Conservation (phyloP, 1,140 invertebrate genomes). For the Apocrypta bakeri region DNA sequence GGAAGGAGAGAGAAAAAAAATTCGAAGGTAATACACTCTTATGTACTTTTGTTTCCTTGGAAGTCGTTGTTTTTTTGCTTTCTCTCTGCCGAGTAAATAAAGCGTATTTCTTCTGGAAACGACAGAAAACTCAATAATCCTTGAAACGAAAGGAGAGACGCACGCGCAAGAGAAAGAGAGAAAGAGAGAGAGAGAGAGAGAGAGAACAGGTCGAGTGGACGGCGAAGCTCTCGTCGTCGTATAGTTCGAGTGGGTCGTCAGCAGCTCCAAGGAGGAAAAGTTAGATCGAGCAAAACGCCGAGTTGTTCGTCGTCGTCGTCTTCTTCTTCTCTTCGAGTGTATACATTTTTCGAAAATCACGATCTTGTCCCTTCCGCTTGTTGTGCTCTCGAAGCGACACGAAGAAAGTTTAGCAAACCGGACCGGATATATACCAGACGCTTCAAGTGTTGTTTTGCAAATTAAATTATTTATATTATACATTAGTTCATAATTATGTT, state of each 20-base stretch:
- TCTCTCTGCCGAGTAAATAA: slow-evolving; percentile 66
- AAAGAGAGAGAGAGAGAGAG: slow-evolving; percentile 34
- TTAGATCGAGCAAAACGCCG: slow-evolving; percentile 46
- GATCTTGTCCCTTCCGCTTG: slow-evolving; percentile 16
- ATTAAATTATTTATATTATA: background rate
- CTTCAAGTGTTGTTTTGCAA: too few species aligned
- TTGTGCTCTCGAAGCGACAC: background rate
- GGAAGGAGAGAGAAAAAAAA: background rate
- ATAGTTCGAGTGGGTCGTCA: slow-evolving; percentile 42
- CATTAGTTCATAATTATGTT: too few species aligned
- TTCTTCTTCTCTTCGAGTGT: slow-evolving; percentile 22
- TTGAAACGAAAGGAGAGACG: slow-evolving; percentile 57
- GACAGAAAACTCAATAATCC: slow-evolving; percentile 74
- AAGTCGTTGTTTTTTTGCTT: slow-evolving; percentile 5
- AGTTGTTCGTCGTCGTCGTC: slow-evolving; percentile 19
- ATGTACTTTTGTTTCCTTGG: slow-evolving; percentile 29
- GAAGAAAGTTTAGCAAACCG: slow-evolving; percentile 4
- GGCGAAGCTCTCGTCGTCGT: slow-evolving; percentile 30
- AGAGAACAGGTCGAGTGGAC: slow-evolving; percentile 49
- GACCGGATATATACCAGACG: background rate
- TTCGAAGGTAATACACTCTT: background rate
- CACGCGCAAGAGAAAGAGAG: slow-evolving; percentile 29
- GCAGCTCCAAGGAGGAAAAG: slow-evolving; percentile 25
- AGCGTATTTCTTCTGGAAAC: slow-evolving; percentile 73
- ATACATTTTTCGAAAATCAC: slow-evolving; percentile 49